phyloP scores from a whole-genome alignment of 2,113 vertebrate species.

The Ondatra zibethicus region DNA sequence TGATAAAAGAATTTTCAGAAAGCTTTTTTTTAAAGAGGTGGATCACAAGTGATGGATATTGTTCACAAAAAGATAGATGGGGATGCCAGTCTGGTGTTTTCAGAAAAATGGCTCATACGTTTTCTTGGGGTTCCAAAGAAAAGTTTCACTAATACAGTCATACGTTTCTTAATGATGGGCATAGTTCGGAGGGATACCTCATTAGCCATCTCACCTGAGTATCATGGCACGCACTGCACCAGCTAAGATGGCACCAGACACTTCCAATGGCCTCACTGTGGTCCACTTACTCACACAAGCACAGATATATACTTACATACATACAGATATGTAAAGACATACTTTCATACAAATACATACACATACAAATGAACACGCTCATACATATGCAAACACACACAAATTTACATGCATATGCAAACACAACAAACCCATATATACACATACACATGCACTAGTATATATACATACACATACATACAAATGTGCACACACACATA shows the following conservation, averaged over 20 bases:
- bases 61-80: not conserved
- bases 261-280: not conserved
- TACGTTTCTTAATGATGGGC: not conserved
- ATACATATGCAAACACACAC: not conserved
- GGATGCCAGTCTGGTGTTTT: not conserved
- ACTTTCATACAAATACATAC: not conserved
- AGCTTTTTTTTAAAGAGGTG: not conserved
- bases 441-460: not conserved
- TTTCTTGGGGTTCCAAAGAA: not conserved
- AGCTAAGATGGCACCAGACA: not conserved
- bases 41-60: not conserved
- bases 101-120: not conserved
- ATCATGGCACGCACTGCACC: not conserved
- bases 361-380: too few species aligned
- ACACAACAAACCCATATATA: too few species aligned
- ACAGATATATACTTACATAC: fast-evolving
- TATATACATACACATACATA: not conserved
- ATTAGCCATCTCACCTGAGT: not conserved
- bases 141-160: not conserved
- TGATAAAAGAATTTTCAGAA: not conserved
- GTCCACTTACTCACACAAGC: not conserved
- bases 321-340: not conserved
- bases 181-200: not conserved
- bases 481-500: not conserved
- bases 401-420: not conserved